Evolutionary conservation across 2,888 invertebrate species (phyloP).

Genomic region (Apeira syringaria): DNA sequence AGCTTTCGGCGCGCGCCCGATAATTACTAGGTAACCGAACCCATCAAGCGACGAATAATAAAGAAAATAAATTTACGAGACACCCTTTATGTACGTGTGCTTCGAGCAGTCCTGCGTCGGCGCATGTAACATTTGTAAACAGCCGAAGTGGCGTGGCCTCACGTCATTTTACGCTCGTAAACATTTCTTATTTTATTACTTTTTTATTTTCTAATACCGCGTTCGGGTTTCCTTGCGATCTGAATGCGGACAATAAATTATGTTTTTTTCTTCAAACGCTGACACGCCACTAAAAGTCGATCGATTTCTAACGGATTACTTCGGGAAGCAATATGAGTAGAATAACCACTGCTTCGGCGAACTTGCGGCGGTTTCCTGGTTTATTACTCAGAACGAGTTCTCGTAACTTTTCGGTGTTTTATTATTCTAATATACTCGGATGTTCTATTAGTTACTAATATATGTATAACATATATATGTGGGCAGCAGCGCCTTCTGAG

Average conservation of each 20-base stretch:
- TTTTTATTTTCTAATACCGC: conserved; percentile 80
- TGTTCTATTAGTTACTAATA: conserved; percentile 2
- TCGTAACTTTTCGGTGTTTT: conserved; percentile 45
- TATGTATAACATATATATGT: background rate
- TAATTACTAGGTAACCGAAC: conserved; percentile 73
- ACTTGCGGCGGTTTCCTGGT: conserved; percentile 75
- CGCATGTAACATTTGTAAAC: conserved; percentile 63
- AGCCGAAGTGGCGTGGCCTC: conserved; percentile 63
- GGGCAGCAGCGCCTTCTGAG: too few relatives aligned
- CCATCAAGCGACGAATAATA: conserved; percentile 68
- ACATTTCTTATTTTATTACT: conserved; percentile 78
- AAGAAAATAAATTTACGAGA: conserved; percentile 74
- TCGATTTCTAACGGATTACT: conserved; percentile 83
- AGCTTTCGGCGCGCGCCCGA: conserved; percentile 73
- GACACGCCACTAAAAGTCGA: conserved; percentile 82
- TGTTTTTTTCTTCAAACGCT: conserved; percentile 78
- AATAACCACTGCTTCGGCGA: conserved; percentile 76
- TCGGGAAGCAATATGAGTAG: conserved; percentile 74
- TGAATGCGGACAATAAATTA: conserved; percentile 81
- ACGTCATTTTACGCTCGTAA: conserved; percentile 82
- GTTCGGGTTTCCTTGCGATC: conserved; percentile 80
- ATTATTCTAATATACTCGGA: conserved; percentile 30
- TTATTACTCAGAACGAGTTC: conserved; percentile 75
- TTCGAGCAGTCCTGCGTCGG: conserved; percentile 35
- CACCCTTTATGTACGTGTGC: conserved; percentile 52